Evolutionary conservation across 2,113 vertebrate species (phyloP).

Genomic region (Cacatua alba): DNA sequence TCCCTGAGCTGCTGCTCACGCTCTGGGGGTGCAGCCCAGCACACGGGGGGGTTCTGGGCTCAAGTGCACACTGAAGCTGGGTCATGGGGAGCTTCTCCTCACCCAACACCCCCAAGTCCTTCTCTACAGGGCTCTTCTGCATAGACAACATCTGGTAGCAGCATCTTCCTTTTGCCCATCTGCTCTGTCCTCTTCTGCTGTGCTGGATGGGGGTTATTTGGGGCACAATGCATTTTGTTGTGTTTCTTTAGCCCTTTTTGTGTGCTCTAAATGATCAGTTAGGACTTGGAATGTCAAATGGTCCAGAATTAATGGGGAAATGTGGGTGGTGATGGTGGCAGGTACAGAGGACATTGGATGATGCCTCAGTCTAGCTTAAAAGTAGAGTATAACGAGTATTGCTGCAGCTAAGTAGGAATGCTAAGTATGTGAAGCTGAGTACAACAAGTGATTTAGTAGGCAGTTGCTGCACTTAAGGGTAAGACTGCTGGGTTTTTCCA

Average conservation of each 20-base stretch:
- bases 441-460: neutral
- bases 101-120: rapidly evolving
- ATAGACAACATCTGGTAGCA: neutral
- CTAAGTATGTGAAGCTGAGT: neutral
- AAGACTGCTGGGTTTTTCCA: neutral
- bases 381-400: neutral
- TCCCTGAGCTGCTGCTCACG: no score
- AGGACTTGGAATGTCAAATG: neutral
- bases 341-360: neutral
- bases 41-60: neutral
- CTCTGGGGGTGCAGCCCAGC: no score
- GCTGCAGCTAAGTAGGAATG: neutral
- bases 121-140: neutral
- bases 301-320: neutral
- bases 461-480: neutral
- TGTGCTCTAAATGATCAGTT: neutral
- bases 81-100: neutral
- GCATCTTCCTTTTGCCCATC: neutral
- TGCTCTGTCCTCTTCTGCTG: neutral
- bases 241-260: neutral
- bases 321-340: neutral
- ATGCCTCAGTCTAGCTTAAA: neutral
- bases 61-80: neutral
- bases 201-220: neutral
- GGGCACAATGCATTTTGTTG: rapidly evolving